These are phyloP conservation scores for Chymomyza fuscimana DNA, from an alignment of 2,888 invertebrate species.

Conservation along the genomic window DNA sequence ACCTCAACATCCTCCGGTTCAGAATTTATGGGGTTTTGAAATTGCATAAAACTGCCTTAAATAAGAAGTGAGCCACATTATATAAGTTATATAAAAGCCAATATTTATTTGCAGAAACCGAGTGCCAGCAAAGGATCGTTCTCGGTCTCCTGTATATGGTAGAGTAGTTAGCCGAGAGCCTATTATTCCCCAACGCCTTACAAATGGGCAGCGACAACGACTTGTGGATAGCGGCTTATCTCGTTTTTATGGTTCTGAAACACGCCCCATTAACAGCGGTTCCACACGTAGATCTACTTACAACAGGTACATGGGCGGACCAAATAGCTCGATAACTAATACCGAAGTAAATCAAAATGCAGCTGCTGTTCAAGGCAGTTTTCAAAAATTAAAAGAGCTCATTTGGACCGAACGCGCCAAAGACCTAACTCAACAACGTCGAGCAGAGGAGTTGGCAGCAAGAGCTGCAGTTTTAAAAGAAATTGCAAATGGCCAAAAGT, in stretches of 20 bases:
- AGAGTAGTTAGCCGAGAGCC: conserved; percentile 87
- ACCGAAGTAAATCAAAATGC: conserved; percentile 49
- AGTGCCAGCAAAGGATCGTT: conserved; percentile 76
- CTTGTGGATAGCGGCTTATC: conserved; percentile 77
- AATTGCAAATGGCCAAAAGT: conserved; percentile 83
- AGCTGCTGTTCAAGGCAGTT: conserved; percentile 79
- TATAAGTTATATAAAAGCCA: too few relatives aligned
- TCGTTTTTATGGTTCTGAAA: conserved; percentile 80
- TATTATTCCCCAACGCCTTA: conserved; percentile 43
- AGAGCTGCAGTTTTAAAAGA: conserved; percentile 83
- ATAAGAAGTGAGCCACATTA: too few relatives aligned
- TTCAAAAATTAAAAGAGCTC: conserved; percentile 89
- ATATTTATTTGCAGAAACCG: conserved; percentile 72
- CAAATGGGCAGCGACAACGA: conserved; percentile 66
- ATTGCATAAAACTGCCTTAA: too few relatives aligned
- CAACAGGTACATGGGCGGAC: conserved; percentile 64
- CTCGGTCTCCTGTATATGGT: conserved; percentile 85
- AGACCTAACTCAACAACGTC: conserved; percentile 87
- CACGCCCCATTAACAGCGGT: conserved; percentile 55
- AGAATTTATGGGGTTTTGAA: too few relatives aligned
- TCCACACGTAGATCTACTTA: conserved; percentile 60
- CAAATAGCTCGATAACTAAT: conserved; percentile 36
- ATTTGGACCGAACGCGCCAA: conserved; percentile 88
- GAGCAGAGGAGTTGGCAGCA: conserved; percentile 87
- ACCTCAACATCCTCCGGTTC: too few relatives aligned